Evolutionary conservation across 2,888 invertebrate genomes (phyloP), one percentile per base, ranked within the genome.

Genomic region (Drosophila vallismaia): DNA sequence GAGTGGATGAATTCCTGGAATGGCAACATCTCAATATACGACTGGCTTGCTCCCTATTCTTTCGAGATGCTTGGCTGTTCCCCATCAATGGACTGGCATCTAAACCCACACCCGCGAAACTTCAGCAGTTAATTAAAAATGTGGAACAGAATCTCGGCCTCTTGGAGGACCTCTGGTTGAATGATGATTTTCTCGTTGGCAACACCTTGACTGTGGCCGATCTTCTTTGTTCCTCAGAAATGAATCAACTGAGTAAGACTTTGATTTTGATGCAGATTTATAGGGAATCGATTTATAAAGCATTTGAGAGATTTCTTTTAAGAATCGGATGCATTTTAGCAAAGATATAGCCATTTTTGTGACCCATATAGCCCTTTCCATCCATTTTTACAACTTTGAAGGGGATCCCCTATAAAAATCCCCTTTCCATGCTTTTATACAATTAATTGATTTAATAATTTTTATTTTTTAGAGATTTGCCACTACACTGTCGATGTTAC

Each of bases 231-330:
- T 94, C 94, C 0, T 94, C 94, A 75, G 96, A 96, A 92, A 88
- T 96, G 55, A 96, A 96, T 88, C 96, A 96, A 90, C 94, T 95
- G 31, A 93, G 95, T 95, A 91, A 19, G 19, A 19, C n/a, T n/a
- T n/a, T n/a, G 19, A 19, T 19, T 19, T 19, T 10, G 1, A 33
- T 10, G 33, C 9, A 9, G 2, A 3, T 33, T 33, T 8, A 3
- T 10, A 8, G 9, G 3, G 9, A 3, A 19, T 19, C 19, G 19
- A 19, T 19, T 19, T 19, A 19, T 2, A 19, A 19, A 19, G 19
- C 19, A 2, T 19, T 19, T 19, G 19, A 19, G 19, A 19, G 2
- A 19, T 19, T 19, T 2, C 19, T 19, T 2, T 19, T 19, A 19
- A 1, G 19, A 19, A 19, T 19, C 19, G 19, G 19, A 19, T 19